A percentile compares a stretch with the other conserved stretches of the same genome.
These are phyloP conservation scores for Chunga burmeisteri DNA, from an alignment of 2,113 vertebrate genomes.

Conservation along the genomic window DNA sequence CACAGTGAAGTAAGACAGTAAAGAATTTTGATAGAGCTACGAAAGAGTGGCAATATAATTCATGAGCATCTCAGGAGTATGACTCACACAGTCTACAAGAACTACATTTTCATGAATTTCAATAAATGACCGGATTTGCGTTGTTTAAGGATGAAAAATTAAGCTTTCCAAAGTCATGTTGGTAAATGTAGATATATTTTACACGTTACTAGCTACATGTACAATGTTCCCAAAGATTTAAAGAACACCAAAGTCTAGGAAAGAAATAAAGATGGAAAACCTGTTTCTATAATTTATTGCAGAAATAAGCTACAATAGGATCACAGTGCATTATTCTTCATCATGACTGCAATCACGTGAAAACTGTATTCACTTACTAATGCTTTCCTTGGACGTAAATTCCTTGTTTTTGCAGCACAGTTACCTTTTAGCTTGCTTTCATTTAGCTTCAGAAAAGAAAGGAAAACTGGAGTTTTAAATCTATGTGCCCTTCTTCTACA, in stretches of 20 bases:
- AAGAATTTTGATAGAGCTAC: constrained; percentile 24
- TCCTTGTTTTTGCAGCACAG: background rate
- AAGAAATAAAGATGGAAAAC: background rate
- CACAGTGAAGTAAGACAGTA: background rate
- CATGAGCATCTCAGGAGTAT: background rate
- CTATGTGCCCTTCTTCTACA: background rate
- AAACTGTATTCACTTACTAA: background rate
- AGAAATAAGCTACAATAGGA: background rate
- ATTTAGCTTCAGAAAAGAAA: background rate
- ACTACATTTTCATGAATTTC: constrained; percentile 1
- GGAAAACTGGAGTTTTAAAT: background rate
- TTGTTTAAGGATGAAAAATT: constrained; percentile 1
- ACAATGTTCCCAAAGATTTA: background rate
- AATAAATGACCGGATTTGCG: background rate
- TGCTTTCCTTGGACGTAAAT: background rate
- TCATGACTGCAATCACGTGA: background rate
- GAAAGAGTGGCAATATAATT: background rate
- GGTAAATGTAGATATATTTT: background rate
- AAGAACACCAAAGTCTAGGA: background rate
- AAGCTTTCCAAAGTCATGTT: background rate
- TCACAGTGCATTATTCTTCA: background rate
- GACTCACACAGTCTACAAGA: background rate
- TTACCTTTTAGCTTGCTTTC: background rate
- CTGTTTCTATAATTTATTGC: background rate
- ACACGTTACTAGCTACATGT: background rate